Base-by-base conservation (phyloP, 2,113 vertebrate genomes). In the Sakesphorus luctuosus region DNA sequence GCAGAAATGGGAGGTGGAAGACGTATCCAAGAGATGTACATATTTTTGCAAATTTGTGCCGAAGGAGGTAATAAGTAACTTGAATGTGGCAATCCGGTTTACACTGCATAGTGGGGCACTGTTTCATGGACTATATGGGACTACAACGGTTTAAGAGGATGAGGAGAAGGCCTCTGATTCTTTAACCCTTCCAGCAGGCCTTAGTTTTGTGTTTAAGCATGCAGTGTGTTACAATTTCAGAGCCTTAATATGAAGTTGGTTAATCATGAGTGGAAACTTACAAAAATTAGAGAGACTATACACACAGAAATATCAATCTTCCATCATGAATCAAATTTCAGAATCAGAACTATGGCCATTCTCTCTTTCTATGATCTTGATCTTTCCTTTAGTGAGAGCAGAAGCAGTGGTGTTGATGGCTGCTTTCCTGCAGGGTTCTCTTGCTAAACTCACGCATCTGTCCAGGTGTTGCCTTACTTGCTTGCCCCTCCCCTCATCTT, bases 181-280 rank as follows among this genome's bases (percentile, higher is more conserved):
- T 77, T 61, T 43, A 4, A 46, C 33, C 2, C 47, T 62, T 66
- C 38, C 0, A 0, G 3, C 5, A 58, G 6, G 7, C 36, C 35
- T 33, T 53, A 25, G 15, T 28, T 7, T 13, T 89, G 18, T 44
- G 26, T 71, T n/a, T n/a, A n/a, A n/a, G n/a, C 26, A 33, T 21
- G 13, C 49, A 65, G 9, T 13, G 38, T 1, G 0, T 40, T 77
- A 53, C 36, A 56, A 0, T 24, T 56, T 77, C 38, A 55, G 23
- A 77, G 18, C 11, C 0, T 0, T 49, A 21, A 13, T 46, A 40
- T 0, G 5, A 31, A 58, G 12, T 36, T 33, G 18, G 9, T 68
- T 85, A 59, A 46, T 63, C 9, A 21, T 43, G 23, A 56, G 3
- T 21, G 11, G 38, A 67, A 78, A 63, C 20, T 55, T 56, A 40